Percentiles rank a stretch among this genome's conserved stretches.
Conservation (phyloP, 2,113 vertebrate genomes). For the Sander vitreus region DNA sequence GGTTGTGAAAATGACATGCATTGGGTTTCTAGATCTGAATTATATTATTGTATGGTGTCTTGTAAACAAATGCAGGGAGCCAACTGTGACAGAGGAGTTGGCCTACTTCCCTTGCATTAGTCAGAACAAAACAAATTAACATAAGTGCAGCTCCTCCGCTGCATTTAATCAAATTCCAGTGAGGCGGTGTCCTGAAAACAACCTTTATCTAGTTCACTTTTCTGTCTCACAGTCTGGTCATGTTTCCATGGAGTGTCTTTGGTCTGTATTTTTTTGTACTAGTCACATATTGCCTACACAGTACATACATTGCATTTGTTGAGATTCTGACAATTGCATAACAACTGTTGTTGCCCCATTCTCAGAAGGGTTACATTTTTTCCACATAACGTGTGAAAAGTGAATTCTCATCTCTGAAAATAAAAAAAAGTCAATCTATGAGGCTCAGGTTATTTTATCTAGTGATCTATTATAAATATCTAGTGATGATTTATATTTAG, state of each 20-base stretch:
- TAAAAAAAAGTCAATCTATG: slow-evolving; percentile 10
- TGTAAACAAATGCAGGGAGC: background rate
- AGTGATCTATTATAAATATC: too few species aligned
- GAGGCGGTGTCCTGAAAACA: slow-evolving; percentile 28
- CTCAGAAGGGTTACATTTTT: too few species aligned
- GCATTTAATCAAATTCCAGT: slow-evolving; percentile 2
- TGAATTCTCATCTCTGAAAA: background rate
- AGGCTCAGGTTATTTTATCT: too few species aligned
- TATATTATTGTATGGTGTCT: too few species aligned
- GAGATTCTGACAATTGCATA: background rate
- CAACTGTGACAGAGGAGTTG: slow-evolving; percentile 5
- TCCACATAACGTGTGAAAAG: too few species aligned
- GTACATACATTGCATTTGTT: background rate
- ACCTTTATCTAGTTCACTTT: background rate
- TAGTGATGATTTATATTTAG: background rate
- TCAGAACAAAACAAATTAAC: slow-evolving; percentile 14
- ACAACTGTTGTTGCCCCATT: too few species aligned
- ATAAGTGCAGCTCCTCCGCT: background rate
- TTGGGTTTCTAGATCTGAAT: background rate
- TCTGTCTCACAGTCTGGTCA: background rate
- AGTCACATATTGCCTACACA: slow-evolving; percentile 12
- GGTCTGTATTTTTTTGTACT: background rate
- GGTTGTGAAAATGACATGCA: background rate
- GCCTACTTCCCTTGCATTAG: background rate
- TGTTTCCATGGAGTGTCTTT: background rate